Percentiles rank a stretch among this genome's conserved stretches.
These are phyloP conservation scores for Cyrtodaria siliqua DNA, from an alignment of 2,888 invertebrate genomes.

Conservation along the genomic window DNA sequence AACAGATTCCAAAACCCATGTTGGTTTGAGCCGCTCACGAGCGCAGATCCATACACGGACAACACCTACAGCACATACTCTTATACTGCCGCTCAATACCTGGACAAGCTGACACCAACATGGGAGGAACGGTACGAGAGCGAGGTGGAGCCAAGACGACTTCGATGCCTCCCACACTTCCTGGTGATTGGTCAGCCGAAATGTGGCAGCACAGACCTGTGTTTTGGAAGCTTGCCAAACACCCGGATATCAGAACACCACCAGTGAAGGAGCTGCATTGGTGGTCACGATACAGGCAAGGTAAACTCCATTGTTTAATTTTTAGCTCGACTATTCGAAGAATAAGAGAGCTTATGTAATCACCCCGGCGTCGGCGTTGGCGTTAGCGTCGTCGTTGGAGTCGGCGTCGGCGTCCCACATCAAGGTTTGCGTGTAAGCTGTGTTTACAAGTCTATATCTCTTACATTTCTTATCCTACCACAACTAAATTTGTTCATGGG, in stretches of 20 bases:
- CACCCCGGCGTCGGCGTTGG: too few relatives aligned
- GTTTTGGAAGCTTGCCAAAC: constrained; percentile 72
- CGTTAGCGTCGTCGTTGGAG: too few relatives aligned
- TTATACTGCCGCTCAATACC: constrained; percentile 40
- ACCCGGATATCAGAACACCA: constrained; percentile 74
- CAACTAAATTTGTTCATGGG: too few relatives aligned
- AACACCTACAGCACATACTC: constrained; percentile 70
- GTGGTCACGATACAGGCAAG: constrained; percentile 79
- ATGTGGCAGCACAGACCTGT: constrained; percentile 80
- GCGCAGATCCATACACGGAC: constrained; percentile 67
- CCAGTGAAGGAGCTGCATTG: constrained; percentile 82
- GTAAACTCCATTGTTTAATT: too few relatives aligned
- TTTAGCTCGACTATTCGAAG: too few relatives aligned
- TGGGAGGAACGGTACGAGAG: constrained; percentile 26
- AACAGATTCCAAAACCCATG: constrained; percentile 77
- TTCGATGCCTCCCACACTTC: constrained; percentile 94
- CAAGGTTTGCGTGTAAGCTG: too few relatives aligned
- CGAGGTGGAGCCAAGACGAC: constrained; percentile 47
- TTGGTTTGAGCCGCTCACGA: constrained; percentile 74
- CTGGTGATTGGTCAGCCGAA: constrained; percentile 86
- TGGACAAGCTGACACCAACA: constrained; percentile 26
- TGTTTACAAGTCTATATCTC: too few relatives aligned
- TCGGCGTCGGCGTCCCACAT: too few relatives aligned
- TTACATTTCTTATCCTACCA: too few relatives aligned
- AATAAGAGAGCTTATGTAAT: too few relatives aligned